Percentiles rank a stretch among this genome's conserved stretches.
Evolutionary conservation across 1,140 invertebrate genomes (phyloP).

Genomic region (Colletes latitarsis): DNA sequence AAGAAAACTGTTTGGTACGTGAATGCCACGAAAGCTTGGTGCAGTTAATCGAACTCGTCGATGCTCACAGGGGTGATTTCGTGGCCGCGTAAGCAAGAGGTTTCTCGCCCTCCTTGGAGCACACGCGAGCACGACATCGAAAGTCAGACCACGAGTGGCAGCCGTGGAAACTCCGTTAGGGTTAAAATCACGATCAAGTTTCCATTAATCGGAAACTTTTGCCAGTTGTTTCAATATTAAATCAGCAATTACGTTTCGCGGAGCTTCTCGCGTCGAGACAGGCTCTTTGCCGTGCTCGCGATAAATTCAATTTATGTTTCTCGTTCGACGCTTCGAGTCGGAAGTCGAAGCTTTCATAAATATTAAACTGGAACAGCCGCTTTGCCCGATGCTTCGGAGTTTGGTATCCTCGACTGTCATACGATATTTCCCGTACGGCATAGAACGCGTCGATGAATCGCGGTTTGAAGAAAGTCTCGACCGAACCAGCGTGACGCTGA

Average conservation of each 20-base stretch:
- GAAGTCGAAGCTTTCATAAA: not conserved
- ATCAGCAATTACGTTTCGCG: not conserved
- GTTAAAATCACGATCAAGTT: not conserved
- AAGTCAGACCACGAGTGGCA: conserved; percentile 8
- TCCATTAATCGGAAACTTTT: not conserved
- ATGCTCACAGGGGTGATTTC: conserved; percentile 54
- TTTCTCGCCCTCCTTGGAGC: conserved; percentile 52
- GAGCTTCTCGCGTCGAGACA: not conserved
- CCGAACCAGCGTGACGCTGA: not conserved
- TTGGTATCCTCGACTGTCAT: not conserved
- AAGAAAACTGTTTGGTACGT: conserved; percentile 13
- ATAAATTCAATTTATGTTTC: conserved; percentile 7
- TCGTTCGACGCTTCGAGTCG: conserved; percentile 5
- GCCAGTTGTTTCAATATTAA: not conserved
- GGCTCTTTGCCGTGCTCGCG: not conserved
- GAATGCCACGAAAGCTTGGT: conserved; percentile 33
- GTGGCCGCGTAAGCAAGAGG: conserved; percentile 55
- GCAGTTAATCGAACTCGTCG: conserved; percentile 66
- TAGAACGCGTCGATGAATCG: not conserved
- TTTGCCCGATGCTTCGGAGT: not conserved
- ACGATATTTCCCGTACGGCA: not conserved
- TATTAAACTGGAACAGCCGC: not conserved
- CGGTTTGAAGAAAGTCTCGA: not conserved
- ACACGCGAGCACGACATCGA: conserved; percentile 31
- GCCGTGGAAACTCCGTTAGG: not conserved